Evolutionary conservation across 2,797 vertebrate species (phyloP).

Genomic region (Microcaecilia unicolor): DNA sequence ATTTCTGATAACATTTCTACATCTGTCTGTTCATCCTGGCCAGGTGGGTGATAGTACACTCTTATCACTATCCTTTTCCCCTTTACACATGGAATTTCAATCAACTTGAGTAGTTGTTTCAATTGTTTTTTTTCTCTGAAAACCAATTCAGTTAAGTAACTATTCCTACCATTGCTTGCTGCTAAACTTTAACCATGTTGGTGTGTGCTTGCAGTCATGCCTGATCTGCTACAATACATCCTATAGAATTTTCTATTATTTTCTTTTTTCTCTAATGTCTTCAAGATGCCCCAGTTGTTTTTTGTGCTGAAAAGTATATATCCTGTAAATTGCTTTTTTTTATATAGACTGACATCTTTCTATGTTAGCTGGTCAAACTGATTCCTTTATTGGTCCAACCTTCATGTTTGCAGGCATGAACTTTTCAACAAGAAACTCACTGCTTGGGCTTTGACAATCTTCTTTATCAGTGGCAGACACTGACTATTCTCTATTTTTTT

Average conservation of each 20-base stretch:
- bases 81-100: no score
- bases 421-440: background rate
- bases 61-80: no score
- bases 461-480: background rate
- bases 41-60: slow-evolving; percentile 35
- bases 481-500: background rate
- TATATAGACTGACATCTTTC: slow-evolving; percentile 8
- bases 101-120: slow-evolving; percentile 16
- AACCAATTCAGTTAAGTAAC: slow-evolving; percentile 26
- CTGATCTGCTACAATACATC: slow-evolving; percentile 17
- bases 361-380: slow-evolving; percentile 28
- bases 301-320: slow-evolving; percentile 24
- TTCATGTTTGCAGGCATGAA: background rate
- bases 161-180: slow-evolving; percentile 23
- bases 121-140: slow-evolving; percentile 9
- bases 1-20: no score
- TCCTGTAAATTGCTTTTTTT: slow-evolving; percentile 9
- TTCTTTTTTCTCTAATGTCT: slow-evolving; percentile 21
- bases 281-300: slow-evolving; percentile 21
- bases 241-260: slow-evolving; percentile 22
- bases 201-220: slow-evolving; percentile 18
- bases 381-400: slow-evolving; percentile 18
- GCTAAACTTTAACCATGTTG: no score
- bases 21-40: no score
- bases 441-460: slow-evolving; percentile 4